phyloP scores from a whole-genome alignment of 2,113 vertebrate genomes.

The Pituophis catenifer region DNA sequence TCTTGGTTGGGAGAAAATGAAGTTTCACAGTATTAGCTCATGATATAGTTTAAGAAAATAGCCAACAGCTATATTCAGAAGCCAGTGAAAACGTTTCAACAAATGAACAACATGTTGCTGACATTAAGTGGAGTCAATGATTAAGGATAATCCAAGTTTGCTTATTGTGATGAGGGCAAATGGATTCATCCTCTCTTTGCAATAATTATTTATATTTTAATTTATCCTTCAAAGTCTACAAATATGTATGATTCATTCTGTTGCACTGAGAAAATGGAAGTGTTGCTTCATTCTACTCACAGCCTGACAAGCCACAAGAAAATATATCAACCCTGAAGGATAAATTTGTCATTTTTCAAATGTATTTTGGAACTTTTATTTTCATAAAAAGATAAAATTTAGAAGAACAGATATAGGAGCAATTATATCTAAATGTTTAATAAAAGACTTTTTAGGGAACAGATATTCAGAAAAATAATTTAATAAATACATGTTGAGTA shows the following conservation, averaged over 20 bases:
- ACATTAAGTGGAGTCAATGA: neutral
- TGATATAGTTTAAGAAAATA: neutral
- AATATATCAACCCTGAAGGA: constrained; percentile 19
- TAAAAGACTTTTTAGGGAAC: constrained; percentile 2
- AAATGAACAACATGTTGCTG: neutral
- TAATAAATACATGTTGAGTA: neutral
- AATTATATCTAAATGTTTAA: neutral
- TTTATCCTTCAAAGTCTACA: neutral
- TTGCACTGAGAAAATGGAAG: neutral
- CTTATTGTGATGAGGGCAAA: neutral
- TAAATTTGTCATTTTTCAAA: neutral
- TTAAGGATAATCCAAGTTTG: neutral
- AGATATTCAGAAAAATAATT: neutral
- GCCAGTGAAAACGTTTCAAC: neutral
- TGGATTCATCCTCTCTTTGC: neutral
- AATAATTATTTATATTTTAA: neutral
- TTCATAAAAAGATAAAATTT: neutral
- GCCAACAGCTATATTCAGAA: neutral
- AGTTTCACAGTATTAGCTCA: neutral
- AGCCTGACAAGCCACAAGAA: neutral
- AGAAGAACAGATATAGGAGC: neutral
- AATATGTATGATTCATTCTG: neutral
- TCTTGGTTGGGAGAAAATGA: neutral
- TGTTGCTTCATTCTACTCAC: neutral
- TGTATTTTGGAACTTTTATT: neutral